Percentiles rank a stretch among this genome's conserved stretches.
Evolutionary conservation across 2,888 invertebrate genomes (phyloP).

Genomic region (Phaonia tiefii): DNA sequence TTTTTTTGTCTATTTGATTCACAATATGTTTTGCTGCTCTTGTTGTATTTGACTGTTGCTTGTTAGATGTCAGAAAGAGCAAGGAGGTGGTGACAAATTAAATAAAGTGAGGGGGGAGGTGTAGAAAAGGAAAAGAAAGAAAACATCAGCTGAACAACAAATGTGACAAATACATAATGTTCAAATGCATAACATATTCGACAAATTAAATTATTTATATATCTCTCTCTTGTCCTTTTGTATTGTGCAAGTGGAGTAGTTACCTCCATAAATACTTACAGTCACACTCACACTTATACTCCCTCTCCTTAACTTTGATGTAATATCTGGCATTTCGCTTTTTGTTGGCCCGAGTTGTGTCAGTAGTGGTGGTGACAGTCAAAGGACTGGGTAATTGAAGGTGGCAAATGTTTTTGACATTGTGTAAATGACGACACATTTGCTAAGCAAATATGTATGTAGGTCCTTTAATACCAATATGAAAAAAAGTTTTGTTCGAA

Average conservation of each 20-base stretch:
- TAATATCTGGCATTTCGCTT: too few species aligned
- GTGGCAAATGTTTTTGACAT: background rate
- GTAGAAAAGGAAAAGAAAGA: background rate
- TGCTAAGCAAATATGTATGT: background rate
- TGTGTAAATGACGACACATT: constrained; percentile 7
- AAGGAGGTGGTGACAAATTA: background rate
- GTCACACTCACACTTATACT: too few species aligned
- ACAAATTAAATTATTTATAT: constrained; percentile 60
- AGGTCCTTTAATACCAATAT: too few species aligned
- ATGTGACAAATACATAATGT: constrained; percentile 48
- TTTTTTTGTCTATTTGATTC: background rate
- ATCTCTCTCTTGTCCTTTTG: constrained; percentile 15
- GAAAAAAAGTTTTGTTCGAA: too few species aligned
- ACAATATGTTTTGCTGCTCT: background rate
- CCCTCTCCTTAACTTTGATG: too few species aligned
- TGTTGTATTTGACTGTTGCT: background rate
- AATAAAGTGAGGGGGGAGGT: background rate
- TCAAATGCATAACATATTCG: constrained; percentile 45
- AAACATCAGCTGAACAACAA: constrained; percentile 31
- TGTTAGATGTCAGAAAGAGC: background rate
- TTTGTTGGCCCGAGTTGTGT: background rate
- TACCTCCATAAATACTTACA: background rate
- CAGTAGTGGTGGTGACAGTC: background rate
- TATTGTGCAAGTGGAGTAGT: background rate
- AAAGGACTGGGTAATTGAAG: background rate